Base-by-base conservation (phyloP, 2,113 vertebrate species). In the Ailuropoda melanoleuca region DNA sequence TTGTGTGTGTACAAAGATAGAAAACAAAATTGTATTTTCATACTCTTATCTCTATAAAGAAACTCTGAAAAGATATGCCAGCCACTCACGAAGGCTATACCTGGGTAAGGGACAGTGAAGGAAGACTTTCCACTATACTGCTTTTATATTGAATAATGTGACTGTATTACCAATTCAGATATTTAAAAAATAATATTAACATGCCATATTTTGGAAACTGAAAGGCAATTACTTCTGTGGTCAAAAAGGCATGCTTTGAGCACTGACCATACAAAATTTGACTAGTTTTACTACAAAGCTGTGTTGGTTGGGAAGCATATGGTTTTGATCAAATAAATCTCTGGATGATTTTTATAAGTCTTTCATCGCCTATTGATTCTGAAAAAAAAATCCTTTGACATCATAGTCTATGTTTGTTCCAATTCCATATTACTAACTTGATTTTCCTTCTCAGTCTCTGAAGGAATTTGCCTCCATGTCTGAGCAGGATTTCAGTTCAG, bases 281-380 rank as follows among this genome's bases (percentile, higher is more conserved):
- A 93, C 78, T 82, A 68, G 55, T 66, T 95, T 96, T 83, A 74
- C 74, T 92, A 77, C 64, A 95, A 95, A 96, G 55, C 46, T 89
- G 24, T 31, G 37, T 85, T 92, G 50, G 12, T 75, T 89, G 60
- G 48, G 29, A 90, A 88, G 24, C 93, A 90, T 93, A 68, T 97
- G 97, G 53, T 93, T 97, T 93, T 90, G 87, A 89, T 97, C 68
- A 92, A 89, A 83, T 78, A 97, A 80, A 88, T 88, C 90, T 84
- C 88, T 72, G 88, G 37, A 86, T 97, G 86, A 93, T 93, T 97
- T 98, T 97, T 82, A 10, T 90, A 93, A 72, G 37, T 84, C 83
- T 97, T 97, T 97, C 87, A 95, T 86, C 95, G 97, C 92, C 82
- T 97, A 92, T 90, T 93, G 60, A 92, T 93, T 95, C 74, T 55